phyloP scores from a whole-genome alignment of 2,113 vertebrate species.

The Callionymus lyra region DNA sequence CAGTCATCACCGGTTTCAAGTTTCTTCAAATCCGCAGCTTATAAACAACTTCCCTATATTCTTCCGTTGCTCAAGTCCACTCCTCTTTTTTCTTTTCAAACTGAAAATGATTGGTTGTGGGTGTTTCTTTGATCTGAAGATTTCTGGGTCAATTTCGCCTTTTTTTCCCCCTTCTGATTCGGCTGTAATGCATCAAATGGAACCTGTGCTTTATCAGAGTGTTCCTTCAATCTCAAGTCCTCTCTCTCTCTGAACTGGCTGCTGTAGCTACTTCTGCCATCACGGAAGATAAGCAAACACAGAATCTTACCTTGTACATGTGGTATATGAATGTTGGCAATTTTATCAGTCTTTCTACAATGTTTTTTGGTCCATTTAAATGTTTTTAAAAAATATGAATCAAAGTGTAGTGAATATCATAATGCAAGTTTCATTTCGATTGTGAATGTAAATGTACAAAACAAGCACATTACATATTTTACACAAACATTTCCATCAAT shows the following conservation, averaged over 20 bases:
- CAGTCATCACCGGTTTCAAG: too few relatives aligned
- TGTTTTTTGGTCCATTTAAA: too few relatives aligned
- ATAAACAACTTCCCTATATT: not conserved
- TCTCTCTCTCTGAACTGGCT: constrained; percentile 7
- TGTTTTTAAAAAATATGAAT: too few relatives aligned
- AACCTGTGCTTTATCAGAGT: constrained; percentile 1
- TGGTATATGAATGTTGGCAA: constrained; percentile 60
- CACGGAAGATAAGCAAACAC: constrained; percentile 27
- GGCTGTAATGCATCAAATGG: not conserved
- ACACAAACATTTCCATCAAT: too few relatives aligned
- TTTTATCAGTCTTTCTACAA: too few relatives aligned
- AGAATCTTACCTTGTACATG: constrained; percentile 23
- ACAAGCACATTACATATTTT: too few relatives aligned
- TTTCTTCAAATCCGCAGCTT: too few relatives aligned
- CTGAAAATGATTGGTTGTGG: constrained; percentile 15
- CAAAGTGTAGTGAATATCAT: too few relatives aligned
- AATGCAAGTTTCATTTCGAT: too few relatives aligned
- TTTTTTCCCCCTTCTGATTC: constrained; percentile 1
- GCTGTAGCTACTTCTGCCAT: constrained; percentile 36
- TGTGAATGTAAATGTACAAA: too few relatives aligned
- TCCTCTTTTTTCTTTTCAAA: not conserved
- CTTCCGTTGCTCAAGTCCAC: not conserved
- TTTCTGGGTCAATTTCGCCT: not conserved
- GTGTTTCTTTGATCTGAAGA: constrained; percentile 1
- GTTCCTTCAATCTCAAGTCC: not conserved